phyloP scores from a whole-genome alignment of 2,888 invertebrate species.

The Drosophila emarginata region DNA sequence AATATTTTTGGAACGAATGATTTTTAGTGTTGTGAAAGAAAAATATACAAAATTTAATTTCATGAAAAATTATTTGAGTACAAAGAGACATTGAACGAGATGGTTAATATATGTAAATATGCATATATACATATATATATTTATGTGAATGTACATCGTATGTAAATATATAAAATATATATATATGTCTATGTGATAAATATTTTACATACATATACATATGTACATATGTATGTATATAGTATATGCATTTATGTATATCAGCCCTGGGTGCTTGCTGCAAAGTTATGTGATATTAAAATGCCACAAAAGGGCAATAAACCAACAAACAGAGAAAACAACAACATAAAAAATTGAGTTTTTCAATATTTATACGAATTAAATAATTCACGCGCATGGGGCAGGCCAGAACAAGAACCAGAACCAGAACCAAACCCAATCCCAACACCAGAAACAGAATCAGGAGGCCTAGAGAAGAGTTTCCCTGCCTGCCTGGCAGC shows the following conservation, averaged over 20 bases:
- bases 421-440: conserved; percentile 15
- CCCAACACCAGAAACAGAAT: neutral
- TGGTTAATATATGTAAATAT: neutral
- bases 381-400: conserved; percentile 68
- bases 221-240: neutral
- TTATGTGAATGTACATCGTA: neutral
- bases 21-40: no score
- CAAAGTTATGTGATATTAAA: conserved; percentile 60
- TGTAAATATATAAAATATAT: neutral
- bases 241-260: neutral
- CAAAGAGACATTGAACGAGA: no score
- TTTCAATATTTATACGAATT: conserved; percentile 75
- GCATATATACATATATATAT: neutral
- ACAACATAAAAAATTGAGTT: conserved; percentile 73
- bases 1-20: no score
- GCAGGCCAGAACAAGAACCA: conserved; percentile 21
- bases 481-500: neutral
- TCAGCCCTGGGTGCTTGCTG: neutral
- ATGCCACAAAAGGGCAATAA: conserved; percentile 72
- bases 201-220: neutral
- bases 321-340: conserved; percentile 59
- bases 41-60: no score
- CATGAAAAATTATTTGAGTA: no score
- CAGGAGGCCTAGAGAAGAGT: conserved; percentile 6
- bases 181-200: neutral